Base-by-base conservation (phyloP, 2,113 vertebrate species). In the Malurus elegans region DNA sequence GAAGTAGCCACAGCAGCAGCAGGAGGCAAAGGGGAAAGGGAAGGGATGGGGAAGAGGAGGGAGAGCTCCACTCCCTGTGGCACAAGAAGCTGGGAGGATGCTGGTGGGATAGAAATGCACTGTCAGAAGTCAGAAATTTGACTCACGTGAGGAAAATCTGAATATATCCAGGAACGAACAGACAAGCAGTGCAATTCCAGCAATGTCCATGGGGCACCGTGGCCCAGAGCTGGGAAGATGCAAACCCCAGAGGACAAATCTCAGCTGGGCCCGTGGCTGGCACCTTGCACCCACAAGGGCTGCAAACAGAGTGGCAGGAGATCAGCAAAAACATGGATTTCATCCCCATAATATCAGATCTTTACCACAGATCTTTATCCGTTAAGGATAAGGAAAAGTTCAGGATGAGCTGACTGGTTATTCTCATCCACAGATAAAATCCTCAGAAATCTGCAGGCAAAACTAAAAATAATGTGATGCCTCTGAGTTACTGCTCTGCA, bases 41-140 rank as follows among this genome's bases (percentile, higher is more conserved):
- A 67, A 62, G n/a, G 34, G 47, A 24, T 0, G 0, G 6, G 12
- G 19, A 10, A 60, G 14, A 38, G 10, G 14, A 69, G 10, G 32
- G 16, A 12, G 8, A 31, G 2, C 8, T 18, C 34, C 26, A 18
- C 62, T 61, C 44, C 64, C 25, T 65, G 51, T 31, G 31, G n/a
- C 34, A 34, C 29, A 10, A 29, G 11, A 54, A 20, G 12, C n/a
- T 16, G 44, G 34, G 21, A 34, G 32, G 45, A 26, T 17, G 54
- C 23, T n/a, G 26, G 28, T 4, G 34, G 56, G 21, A n/a, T 75
- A n/a, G 31, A 85, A 81, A 79, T 1, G 9, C 3, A 16, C 26
- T 12, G 3, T 15, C 32, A 34, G 31, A 60, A 23, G 8, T 12
- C 2, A 78, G 24, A 80, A 56, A 73, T 54, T n/a, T 70, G 62